phyloP scores from a whole-genome alignment of 2,113 vertebrate genomes.

The Laterallus jamaicensis region DNA sequence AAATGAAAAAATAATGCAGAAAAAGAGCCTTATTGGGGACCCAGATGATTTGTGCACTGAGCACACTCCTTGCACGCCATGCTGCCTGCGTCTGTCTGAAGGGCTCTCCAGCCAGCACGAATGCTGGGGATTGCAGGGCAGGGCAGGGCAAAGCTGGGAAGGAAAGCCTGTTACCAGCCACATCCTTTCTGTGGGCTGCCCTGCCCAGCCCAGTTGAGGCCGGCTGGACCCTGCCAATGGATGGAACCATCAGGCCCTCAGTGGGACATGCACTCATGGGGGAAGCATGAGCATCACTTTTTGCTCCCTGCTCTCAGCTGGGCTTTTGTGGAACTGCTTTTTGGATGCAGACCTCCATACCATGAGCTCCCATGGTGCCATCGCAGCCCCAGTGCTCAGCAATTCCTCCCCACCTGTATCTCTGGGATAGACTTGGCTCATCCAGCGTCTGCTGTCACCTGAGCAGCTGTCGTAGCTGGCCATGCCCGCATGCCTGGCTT shows the following conservation, averaged over 20 bases:
- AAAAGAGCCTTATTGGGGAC: neutral
- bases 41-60: neutral
- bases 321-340: neutral
- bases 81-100: neutral
- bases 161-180: neutral
- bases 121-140: neutral
- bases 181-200: neutral
- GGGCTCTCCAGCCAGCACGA: neutral
- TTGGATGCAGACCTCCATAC: neutral
- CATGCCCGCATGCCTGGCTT: neutral
- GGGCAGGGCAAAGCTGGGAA: neutral
- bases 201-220: neutral
- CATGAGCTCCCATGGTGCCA: neutral
- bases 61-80: rapidly evolving
- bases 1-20: neutral
- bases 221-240: rapidly evolving
- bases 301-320: neutral
- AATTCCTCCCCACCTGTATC: neutral
- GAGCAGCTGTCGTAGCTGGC: neutral
- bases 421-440: neutral
- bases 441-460: neutral
- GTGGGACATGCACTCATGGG: neutral
- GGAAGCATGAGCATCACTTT: neutral
- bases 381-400: rapidly evolving
- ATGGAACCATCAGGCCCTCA: neutral